Conservation (phyloP, 2,797 vertebrate genomes). For the Danio tinwini region DNA sequence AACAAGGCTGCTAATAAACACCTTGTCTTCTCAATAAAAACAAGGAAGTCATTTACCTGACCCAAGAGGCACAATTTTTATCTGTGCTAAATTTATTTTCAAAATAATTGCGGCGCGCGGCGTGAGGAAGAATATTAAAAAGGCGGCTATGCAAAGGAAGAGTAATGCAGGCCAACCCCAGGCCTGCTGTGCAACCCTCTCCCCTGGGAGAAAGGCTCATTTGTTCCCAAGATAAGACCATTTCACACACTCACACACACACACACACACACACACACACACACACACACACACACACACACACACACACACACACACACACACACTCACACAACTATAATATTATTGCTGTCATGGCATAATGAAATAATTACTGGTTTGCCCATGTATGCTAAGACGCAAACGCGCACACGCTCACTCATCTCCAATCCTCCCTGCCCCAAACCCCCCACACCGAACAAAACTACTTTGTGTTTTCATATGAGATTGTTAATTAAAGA, state of each 20-base stretch:
- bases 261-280: conserved; percentile 56
- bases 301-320: conserved; percentile 61
- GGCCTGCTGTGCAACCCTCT: conserved; percentile 84
- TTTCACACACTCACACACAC: conserved; percentile 65
- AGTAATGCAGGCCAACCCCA: conserved; percentile 86
- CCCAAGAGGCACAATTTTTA: conserved; percentile 96
- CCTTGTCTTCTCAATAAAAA: conserved; percentile 99
- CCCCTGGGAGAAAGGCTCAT: conserved; percentile 86
- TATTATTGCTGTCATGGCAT: conserved; percentile 83
- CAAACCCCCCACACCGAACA: conserved; percentile 50
- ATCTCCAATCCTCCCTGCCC: conserved; percentile 54
- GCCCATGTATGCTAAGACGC: conserved; percentile 70
- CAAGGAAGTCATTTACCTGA: conserved; percentile 96
- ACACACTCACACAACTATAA: conserved; percentile 71
- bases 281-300: conserved; percentile 64
- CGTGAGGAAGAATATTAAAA: conserved; percentile 94
- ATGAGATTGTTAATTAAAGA: conserved; percentile 50
- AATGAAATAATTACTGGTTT: conserved; percentile 86
- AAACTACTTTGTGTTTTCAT: conserved; percentile 45
- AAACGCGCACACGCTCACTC: conserved; percentile 26
- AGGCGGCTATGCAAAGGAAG: conserved; percentile 79
- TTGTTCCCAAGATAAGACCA: conserved; percentile 83
- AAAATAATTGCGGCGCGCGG: conserved; percentile 92
- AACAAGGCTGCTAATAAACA: conserved; percentile 99
- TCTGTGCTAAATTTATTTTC: conserved; percentile 97